Percentiles rank a stretch among this genome's conserved stretches.
These are phyloP conservation scores for Menidia beryllina DNA, from an alignment of 2,113 vertebrate species.

Conservation along the genomic window DNA sequence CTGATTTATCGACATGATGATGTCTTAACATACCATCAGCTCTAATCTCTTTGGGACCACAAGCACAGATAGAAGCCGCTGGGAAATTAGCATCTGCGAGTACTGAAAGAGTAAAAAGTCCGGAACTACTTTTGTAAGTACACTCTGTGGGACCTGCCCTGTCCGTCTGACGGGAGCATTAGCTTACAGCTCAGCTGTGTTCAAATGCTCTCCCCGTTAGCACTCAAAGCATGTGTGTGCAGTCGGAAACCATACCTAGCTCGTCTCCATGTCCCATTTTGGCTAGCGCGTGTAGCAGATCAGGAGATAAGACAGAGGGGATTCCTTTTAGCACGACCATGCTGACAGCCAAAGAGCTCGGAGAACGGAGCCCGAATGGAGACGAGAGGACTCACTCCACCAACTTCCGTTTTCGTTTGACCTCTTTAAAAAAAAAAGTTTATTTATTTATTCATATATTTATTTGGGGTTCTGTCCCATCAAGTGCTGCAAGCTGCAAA, in stretches of 20 bases:
- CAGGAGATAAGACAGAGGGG: conserved; percentile 78
- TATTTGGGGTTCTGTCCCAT: conserved; percentile 75
- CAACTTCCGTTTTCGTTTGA: conserved; percentile 48
- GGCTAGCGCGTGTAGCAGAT: conserved; percentile 79
- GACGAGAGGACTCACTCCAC: rapidly evolving
- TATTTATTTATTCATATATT: conserved; percentile 79
- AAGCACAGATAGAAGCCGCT: conserved; percentile 76
- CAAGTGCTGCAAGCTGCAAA: conserved; percentile 80
- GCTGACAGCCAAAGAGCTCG: not conserved
- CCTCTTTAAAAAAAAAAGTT: too few relatives aligned
- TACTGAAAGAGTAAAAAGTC: conserved; percentile 55
- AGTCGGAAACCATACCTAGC: conserved; percentile 69
- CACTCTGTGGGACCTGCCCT: too few relatives aligned
- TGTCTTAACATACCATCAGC: conserved; percentile 76
- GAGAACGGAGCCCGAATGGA: not conserved
- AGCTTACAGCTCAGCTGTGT: not conserved
- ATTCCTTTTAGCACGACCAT: conserved; percentile 83
- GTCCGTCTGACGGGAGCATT: conserved; percentile 10
- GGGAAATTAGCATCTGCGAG: conserved; percentile 84
- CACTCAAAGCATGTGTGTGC: not conserved
- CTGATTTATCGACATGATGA: not conserved
- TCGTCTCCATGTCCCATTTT: conserved; percentile 85
- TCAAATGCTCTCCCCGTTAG: not conserved
- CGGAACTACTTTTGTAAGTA: not conserved
- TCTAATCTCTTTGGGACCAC: conserved; percentile 80